phyloP scores from a whole-genome alignment of 1,140 invertebrate genomes.

The Bombus cullumanus region DNA sequence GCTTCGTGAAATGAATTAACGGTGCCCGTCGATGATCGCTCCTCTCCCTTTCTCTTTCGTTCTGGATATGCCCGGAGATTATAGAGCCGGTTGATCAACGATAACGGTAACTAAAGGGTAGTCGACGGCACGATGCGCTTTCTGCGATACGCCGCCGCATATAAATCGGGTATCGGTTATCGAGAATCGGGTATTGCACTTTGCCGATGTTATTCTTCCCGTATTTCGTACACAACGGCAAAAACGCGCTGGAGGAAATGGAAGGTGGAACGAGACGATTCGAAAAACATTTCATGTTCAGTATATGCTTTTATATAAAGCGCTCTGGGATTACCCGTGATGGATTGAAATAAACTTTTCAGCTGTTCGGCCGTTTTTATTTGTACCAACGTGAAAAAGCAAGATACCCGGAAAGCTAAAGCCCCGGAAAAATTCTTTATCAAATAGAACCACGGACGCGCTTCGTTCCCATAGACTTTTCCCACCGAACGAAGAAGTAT shows the following conservation, averaged over 20 bases:
- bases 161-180: constrained; percentile 17
- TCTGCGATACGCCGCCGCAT: constrained; percentile 13
- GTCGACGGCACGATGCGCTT: constrained; percentile 9
- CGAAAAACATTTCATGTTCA: background rate
- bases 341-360: background rate
- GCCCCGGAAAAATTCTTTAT: background rate
- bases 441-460: no score
- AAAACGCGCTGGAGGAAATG: background rate
- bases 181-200: constrained; percentile 24
- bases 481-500: constrained; percentile 10
- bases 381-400: background rate
- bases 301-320: constrained; percentile 10
- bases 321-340: background rate
- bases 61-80: constrained; percentile 31
- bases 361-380: background rate
- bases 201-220: constrained; percentile 23
- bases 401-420: background rate
- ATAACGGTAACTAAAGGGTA: constrained; percentile 67
- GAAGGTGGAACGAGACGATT: background rate
- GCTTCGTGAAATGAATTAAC: constrained; percentile 81
- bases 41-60: constrained; percentile 56
- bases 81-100: constrained; percentile 59
- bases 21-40: constrained; percentile 71
- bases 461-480: background rate
- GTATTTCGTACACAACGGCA: background rate